Evolutionary conservation across 1,140 invertebrate genomes (phyloP), one percentile per base, ranked within the genome.

Genomic region (Stenopsyche tienmushanensis): DNA sequence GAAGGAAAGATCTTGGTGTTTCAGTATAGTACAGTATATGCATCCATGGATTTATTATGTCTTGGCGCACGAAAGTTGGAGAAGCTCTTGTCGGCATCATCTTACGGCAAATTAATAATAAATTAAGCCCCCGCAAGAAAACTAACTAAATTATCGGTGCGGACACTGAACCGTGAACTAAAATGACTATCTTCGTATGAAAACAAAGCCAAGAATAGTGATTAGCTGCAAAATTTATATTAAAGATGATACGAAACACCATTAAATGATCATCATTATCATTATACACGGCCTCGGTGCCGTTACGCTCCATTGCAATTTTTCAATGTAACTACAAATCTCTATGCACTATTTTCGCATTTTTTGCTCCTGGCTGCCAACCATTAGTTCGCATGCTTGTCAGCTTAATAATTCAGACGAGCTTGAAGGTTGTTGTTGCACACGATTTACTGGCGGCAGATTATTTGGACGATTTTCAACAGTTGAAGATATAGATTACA

Each of bases 51-150:
- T n/a, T n/a, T n/a, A n/a, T n/a, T n/a, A n/a, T n/a, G n/a, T n/a
- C 13, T 34, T 34, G 5, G 29, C 29, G 44, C 13, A 9, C 44
- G 18, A 15, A 18, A 18, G 42, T 62, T 2, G n/a, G 15, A 18
- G 13, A 7, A 15, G 17, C 18, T 47, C 44, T n/a, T 20, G 44
- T 15, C 44, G 5, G n/a, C 7, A 5, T 25, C 52, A n/a, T 47
- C 8, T 13, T 15, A 47, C 25, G 5, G 20, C 18, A 54, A 54
- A 54, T 54, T 54, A 54, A 54, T 24, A 54, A 25, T 54, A 25
- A 54, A 54, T 54, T 54, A 54, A 29, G 23, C 25, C 25, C 52
- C 15, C 52, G 52, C 52, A 25, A 54, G 52, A 54, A 50, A 50
- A 50, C 21, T 21, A 20, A n/a, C 25, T 21, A 49, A 49, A 49